phyloP scores from a whole-genome alignment of 2,113 vertebrate genomes.

The Heterochromis multidens region DNA sequence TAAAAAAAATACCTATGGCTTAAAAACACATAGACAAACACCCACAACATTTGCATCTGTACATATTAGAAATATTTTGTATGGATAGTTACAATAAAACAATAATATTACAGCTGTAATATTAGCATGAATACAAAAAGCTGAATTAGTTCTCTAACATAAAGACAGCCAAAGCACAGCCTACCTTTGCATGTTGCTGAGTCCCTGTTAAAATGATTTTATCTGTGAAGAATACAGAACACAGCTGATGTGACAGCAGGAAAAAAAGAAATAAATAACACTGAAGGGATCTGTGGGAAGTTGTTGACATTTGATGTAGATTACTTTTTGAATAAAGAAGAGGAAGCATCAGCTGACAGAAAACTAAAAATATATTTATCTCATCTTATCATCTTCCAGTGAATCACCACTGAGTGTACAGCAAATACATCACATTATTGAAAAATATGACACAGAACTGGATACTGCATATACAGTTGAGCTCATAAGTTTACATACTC shows the following conservation, averaged over 20 bases:
- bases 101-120: not conserved
- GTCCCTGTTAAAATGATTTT: not conserved
- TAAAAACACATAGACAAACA: not conserved
- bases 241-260: not conserved
- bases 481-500: no score
- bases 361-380: no score
- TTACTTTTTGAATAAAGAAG: no score
- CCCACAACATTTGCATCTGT: not conserved
- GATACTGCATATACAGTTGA: no score
- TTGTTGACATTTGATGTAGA: no score
- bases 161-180: not conserved
- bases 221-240: accelerated
- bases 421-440: no score
- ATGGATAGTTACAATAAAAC: not conserved
- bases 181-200: accelerated
- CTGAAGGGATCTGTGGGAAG: no score
- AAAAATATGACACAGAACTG: no score
- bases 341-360: no score
- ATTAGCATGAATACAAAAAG: not conserved
- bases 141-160: not conserved
- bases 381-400: no score
- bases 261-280: accelerated
- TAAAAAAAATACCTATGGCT: accelerated
- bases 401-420: no score
- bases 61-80: not conserved